These are phyloP conservation scores for Bubo scandiacus DNA, from an alignment of 2,113 vertebrate species.

Conservation along the genomic window DNA sequence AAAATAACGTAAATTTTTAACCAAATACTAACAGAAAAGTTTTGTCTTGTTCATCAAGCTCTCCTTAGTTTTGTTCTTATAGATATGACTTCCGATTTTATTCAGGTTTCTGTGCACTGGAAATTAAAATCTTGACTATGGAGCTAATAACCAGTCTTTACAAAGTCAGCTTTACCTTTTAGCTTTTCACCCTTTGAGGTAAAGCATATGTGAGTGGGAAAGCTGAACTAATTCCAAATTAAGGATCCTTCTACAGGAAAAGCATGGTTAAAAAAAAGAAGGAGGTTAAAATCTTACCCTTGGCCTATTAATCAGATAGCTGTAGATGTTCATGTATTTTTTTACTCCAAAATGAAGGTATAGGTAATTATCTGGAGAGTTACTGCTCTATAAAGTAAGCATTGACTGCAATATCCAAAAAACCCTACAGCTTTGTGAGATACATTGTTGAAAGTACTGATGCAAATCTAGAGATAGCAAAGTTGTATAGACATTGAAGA, in stretches of 20 bases:
- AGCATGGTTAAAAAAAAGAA: background rate
- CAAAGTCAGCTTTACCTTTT: slow-evolving; percentile 4
- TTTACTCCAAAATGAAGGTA: background rate
- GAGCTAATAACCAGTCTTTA: background rate
- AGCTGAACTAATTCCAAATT: background rate
- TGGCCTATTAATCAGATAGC: background rate
- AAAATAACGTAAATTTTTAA: background rate
- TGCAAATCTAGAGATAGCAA: background rate
- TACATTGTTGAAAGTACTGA: background rate
- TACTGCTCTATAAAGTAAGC: background rate
- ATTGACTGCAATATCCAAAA: background rate
- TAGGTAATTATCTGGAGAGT: background rate
- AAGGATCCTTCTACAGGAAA: background rate
- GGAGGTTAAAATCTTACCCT: background rate
- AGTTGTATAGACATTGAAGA: accelerated
- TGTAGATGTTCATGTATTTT: background rate
- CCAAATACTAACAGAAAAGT: background rate
- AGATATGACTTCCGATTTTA: background rate
- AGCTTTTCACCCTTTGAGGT: background rate
- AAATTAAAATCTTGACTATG: background rate
- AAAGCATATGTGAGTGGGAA: background rate
- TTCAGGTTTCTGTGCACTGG: background rate
- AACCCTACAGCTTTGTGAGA: background rate
- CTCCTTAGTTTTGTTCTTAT: background rate
- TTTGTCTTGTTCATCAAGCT: background rate